These are phyloP conservation scores for Machaerirhynchus nigripectus DNA, from an alignment of 2,113 vertebrate genomes.

Conservation along the genomic window DNA sequence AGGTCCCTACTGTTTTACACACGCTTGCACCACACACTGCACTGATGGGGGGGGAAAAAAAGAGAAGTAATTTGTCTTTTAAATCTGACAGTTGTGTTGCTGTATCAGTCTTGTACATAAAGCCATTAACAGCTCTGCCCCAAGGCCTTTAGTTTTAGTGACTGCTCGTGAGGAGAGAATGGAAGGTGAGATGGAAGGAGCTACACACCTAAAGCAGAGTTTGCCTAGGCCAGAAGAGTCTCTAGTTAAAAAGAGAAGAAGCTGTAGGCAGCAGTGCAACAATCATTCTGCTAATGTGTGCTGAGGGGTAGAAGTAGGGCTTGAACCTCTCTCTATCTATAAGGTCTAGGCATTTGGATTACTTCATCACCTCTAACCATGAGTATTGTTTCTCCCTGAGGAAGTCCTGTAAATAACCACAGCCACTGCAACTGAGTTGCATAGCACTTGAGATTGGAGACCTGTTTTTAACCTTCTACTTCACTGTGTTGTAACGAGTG, in stretches of 20 bases:
- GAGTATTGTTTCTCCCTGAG: neutral
- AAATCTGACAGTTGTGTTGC: neutral
- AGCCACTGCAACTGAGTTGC: neutral
- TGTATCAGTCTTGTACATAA: neutral
- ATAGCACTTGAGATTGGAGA: neutral
- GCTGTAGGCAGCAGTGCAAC: neutral
- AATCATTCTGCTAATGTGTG: neutral
- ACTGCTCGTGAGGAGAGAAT: neutral
- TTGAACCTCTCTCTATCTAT: neutral
- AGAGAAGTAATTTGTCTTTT: neutral
- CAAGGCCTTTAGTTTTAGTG: neutral
- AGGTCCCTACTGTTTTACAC: neutral
- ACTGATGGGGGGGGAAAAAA: neutral
- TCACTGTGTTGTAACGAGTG: neutral
- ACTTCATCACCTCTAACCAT: neutral
- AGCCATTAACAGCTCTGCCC: neutral
- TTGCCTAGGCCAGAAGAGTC: neutral
- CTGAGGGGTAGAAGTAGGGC: neutral
- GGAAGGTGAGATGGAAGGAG: neutral
- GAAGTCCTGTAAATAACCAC: neutral
- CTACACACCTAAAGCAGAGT: neutral
- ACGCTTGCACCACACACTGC: neutral
- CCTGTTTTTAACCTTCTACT: neutral
- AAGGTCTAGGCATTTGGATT: neutral
- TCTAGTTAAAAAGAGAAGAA: neutral